Evolutionary conservation across 2,888 invertebrate genomes (phyloP).

Genomic region (Alloplasta piceator): DNA sequence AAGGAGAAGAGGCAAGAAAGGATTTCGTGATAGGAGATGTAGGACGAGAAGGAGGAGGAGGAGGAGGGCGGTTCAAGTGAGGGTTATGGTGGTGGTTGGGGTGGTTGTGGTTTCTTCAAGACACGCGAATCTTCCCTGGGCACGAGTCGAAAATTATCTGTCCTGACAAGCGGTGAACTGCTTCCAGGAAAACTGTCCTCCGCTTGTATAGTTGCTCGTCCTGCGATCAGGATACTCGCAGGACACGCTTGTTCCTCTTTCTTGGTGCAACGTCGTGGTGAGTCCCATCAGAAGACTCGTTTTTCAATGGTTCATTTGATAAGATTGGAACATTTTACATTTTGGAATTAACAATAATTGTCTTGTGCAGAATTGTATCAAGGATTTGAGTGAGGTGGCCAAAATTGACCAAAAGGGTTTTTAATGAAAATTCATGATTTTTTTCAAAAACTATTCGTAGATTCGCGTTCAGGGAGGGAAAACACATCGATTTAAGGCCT

Average conservation of each 20-base stretch:
- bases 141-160: conserved; percentile 75
- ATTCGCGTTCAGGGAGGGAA: too few relatives aligned
- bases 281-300: too few relatives aligned
- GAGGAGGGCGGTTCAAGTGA: conserved; percentile 52
- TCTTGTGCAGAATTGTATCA: too few relatives aligned
- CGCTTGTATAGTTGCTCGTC: conserved; percentile 5
- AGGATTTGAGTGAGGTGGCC: too few relatives aligned
- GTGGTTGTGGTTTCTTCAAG: conserved; percentile 61
- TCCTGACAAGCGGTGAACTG: conserved; percentile 74
- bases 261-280: conserved; percentile 1
- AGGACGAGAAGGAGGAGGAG: conserved; percentile 55
- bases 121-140: conserved; percentile 65
- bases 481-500: too few relatives aligned
- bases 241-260: conserved; percentile 31
- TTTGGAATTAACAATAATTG: too few relatives aligned
- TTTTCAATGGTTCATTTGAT: too few relatives aligned
- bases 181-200: conserved; percentile 76
- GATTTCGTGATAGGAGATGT: conserved; percentile 47
- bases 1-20: conserved; percentile 35
- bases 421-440: too few relatives aligned
- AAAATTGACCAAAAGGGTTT: too few relatives aligned
- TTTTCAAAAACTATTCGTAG: too few relatives aligned
- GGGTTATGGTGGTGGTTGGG: conserved; percentile 49
- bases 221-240: conserved; percentile 35
- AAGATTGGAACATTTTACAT: too few relatives aligned